Base-by-base conservation (phyloP, 2,797 vertebrate species). In the Lemur catta region DNA sequence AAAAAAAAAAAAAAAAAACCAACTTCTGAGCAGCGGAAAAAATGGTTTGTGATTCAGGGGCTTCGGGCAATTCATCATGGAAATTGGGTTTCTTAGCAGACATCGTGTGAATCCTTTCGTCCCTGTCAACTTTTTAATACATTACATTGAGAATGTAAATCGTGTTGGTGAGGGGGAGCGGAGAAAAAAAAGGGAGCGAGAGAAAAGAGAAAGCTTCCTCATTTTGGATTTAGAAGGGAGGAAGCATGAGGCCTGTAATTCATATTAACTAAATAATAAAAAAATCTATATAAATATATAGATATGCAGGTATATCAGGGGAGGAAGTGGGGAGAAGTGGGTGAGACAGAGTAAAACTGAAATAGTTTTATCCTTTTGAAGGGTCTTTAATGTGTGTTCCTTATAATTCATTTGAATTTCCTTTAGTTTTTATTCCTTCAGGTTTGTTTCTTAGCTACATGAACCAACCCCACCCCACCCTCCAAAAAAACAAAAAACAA, bases 61-160 rank as follows among this genome's bases (percentile, higher is more conserved):
- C 99, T 99, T 99, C 99, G 99, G 99, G 99, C 99, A 99, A 99
- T 99, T 99, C 99, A 99, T 99, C 99, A 99, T 99, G 99, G 99
- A 99, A 99, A 99, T 99, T 99, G 99, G 99, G 99, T 99, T 99
- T 99, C 99, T 99, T 99, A 99, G 99, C 99, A 99, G 99, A 99
- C 99, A 99, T 99, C 99, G 99, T 99, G 99, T 99, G 99, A 99
- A 99, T 99, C 99, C 99, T 99, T 99, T 99, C 99, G 99, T 99
- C 99, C 99, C 99, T 99, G 99, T 99, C 99, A 99, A 99, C 99
- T 99, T 99, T 99, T 99, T 99, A 99, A 99, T 99, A 99, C 99
- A 99, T 99, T 99, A 99, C 99, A 99, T 99, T 99, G 99, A 99
- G 99, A 99, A 99, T 99, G 99, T 99, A 99, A 99, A 99, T 99